A percentile compares a stretch with the other conserved stretches of the same genome.
These are phyloP conservation scores for Odontamblyopus lacepedii DNA, from an alignment of 2,797 vertebrate species.

Conservation along the genomic window DNA sequence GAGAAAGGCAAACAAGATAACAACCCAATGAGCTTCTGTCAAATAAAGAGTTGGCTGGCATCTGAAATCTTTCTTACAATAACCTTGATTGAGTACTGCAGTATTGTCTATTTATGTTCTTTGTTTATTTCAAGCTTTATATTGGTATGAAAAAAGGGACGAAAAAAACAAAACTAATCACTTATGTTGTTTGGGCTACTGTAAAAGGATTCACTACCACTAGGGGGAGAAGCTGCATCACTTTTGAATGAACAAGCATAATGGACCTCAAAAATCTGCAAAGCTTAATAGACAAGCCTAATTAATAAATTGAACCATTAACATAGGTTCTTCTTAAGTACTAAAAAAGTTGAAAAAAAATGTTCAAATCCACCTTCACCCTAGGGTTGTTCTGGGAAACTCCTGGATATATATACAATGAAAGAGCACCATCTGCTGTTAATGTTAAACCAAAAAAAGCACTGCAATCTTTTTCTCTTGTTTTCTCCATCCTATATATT, in stretches of 20 bases:
- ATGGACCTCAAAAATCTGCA: not conserved
- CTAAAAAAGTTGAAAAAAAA: not conserved
- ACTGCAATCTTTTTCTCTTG: slow-evolving; percentile 6
- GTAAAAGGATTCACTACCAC: slow-evolving; percentile 29
- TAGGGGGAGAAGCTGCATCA: slow-evolving; percentile 49
- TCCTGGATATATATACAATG: not conserved
- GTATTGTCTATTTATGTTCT: not conserved
- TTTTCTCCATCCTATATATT: slow-evolving; percentile 4
- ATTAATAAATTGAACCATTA: not conserved
- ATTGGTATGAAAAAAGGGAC: not conserved
- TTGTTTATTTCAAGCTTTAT: not conserved
- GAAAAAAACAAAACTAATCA: not conserved
- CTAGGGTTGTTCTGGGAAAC: not conserved
- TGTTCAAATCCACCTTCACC: no score
- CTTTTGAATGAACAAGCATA: slow-evolving; percentile 3
- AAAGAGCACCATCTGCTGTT: slow-evolving; percentile 34
- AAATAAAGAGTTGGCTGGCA: not conserved
- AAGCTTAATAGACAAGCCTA: not conserved
- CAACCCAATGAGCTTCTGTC: not conserved
- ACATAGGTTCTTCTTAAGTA: not conserved
- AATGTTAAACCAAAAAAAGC: not conserved
- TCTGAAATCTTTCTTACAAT: not conserved
- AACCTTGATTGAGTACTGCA: not conserved
- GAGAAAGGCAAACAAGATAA: slow-evolving; percentile 8
- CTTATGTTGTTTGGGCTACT: not conserved